Base-by-base conservation (phyloP, 2,797 vertebrate genomes). In the Alauda arvensis region DNA sequence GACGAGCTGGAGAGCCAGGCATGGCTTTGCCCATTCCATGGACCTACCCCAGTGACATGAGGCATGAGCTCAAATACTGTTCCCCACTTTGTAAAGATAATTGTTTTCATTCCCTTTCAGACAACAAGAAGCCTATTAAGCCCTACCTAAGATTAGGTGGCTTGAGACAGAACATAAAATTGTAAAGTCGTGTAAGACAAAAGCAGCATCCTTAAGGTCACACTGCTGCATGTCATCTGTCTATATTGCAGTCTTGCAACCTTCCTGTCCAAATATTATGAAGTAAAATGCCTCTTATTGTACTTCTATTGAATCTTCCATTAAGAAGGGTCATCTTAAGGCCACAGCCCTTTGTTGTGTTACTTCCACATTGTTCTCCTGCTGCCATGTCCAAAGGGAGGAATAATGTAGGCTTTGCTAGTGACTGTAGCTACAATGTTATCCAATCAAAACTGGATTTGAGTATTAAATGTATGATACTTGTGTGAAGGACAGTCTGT, bases 401-500 rank as follows among this genome's bases (percentile, higher is more conserved):
- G 71, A 91, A 93, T 85, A 80, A 94, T 46, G 33, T 18, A 86
- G 33, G 83, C 34, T 53, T 53, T 51, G 52, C 53, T 56, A 39
- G 69, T 80, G 85, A 82, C 42, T 85, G 67, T 37, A 69, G 45
- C 39, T 79, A 42, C 53, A 71, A 28, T 18, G 18, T 48, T 82
- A 83, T 70, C 83, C 68, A 87, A 34, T 63, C 65, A 62, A 53
- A 75, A 70, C 68, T 59, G 71, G 90, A 87, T 18, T 85, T 46
- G 33, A 85, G 42, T 67, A 91, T 85, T 85, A 95, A 93, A 90
- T 31, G 16, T 28, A 51, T 83, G 45, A 67, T 91, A 68, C 89
- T 92, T 93, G 55, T 87, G 75, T 80, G 95, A 96, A 97, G 93
- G 93, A 91, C 91, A 8, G 39, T 78, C 74, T 94, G 88, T 88